Percentiles rank a stretch among this genome's conserved stretches.
Conservation (phyloP, 2,797 vertebrate genomes). For the Strix occidentalis region DNA sequence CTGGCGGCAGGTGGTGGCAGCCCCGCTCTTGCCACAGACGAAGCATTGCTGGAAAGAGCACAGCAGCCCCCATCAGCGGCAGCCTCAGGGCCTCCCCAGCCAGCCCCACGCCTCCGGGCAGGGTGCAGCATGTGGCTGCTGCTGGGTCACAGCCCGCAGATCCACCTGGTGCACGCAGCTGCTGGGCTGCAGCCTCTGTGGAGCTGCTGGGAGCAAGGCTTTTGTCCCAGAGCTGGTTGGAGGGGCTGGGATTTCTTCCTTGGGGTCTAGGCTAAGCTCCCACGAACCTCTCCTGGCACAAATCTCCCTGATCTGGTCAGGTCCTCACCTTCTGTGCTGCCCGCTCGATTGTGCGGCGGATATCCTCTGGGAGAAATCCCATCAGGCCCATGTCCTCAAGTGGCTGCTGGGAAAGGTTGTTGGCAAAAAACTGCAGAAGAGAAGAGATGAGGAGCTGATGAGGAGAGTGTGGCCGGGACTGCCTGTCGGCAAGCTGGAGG, state of each 20-base stretch:
- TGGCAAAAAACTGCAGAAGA: background rate
- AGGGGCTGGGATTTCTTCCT: background rate
- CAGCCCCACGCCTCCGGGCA: accelerated
- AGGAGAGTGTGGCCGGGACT: background rate
- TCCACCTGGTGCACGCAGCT: no score
- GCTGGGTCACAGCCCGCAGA: no score
- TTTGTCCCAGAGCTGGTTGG: background rate
- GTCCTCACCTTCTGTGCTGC: background rate
- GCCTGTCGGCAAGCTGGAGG: background rate
- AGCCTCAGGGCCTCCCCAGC: background rate
- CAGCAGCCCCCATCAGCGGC: background rate
- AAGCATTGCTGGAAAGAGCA: background rate
- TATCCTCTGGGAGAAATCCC: background rate
- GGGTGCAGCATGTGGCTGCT: background rate
- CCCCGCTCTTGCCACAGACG: background rate
- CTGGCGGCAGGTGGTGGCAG: background rate
- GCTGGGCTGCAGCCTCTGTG: background rate
- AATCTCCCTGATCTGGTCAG: background rate
- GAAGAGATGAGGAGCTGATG: background rate
- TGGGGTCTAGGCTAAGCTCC: background rate
- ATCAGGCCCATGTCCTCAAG: accelerated
- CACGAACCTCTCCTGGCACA: accelerated
- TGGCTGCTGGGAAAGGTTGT: accelerated
- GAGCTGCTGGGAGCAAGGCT: background rate
- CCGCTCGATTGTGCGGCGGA: accelerated